Evolutionary conservation across 1,140 invertebrate genomes (phyloP).

Genomic region (Papilio helenus): DNA sequence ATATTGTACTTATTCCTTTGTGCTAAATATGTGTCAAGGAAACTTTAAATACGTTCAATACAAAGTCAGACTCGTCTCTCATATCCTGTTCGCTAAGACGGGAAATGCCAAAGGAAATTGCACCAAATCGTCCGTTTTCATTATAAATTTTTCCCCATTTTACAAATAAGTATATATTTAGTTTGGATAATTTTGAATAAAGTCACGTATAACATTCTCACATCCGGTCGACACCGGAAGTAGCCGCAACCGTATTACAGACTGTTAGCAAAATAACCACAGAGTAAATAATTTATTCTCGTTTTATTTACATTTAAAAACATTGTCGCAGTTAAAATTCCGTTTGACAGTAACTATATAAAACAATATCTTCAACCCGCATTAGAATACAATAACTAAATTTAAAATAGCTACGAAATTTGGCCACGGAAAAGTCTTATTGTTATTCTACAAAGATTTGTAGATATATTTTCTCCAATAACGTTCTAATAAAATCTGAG

Average conservation of each 20-base stretch:
- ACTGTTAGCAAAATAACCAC: slow-evolving; percentile 19
- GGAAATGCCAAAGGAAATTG: slow-evolving; percentile 6
- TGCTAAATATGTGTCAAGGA: background rate
- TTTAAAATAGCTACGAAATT: no score
- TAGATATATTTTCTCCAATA: background rate
- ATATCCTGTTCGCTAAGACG: background rate
- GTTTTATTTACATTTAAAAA: background rate
- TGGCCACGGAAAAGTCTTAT: background rate
- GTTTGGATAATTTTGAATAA: slow-evolving; percentile 44
- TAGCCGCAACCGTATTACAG: background rate
- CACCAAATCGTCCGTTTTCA: slow-evolving; percentile 11
- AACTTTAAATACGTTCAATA: background rate
- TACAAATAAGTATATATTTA: slow-evolving; percentile 30
- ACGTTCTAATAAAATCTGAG: background rate
- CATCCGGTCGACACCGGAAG: slow-evolving; percentile 18
- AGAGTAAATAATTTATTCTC: slow-evolving; percentile 12
- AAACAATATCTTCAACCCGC: background rate
- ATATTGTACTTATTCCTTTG: background rate
- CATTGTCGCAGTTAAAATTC: background rate
- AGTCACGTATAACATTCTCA: slow-evolving; percentile 42
- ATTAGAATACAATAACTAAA: background rate
- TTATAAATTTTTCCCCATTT: slow-evolving; percentile 1
- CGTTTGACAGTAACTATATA: background rate
- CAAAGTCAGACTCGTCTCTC: background rate
- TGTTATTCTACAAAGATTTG: background rate